phyloP scores from a whole-genome alignment of 1,140 invertebrate species.

The Tetramorium alpestre region DNA sequence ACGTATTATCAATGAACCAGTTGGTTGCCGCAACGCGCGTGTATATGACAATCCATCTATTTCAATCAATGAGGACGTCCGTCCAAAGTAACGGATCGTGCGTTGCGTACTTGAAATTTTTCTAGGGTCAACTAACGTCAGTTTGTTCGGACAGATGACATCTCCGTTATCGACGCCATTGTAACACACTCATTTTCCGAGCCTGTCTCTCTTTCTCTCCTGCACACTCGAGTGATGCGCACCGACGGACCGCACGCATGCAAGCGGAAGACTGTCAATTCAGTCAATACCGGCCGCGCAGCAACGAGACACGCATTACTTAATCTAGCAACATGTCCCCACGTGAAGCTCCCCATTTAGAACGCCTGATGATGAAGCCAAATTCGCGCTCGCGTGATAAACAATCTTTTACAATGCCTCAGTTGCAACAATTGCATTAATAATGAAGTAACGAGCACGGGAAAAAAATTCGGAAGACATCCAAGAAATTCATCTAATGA shows the following conservation, averaged over 20 bases:
- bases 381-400: conserved; percentile 14
- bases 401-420: background rate
- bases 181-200: conserved; percentile 56
- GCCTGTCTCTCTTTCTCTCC: background rate
- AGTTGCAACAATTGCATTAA: background rate
- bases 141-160: conserved; percentile 51
- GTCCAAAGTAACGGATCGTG: conserved; percentile 44
- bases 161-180: conserved; percentile 55
- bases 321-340: conserved; percentile 47
- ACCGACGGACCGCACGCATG: conserved; percentile 31
- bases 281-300: conserved; percentile 43
- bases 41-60: conserved; percentile 45
- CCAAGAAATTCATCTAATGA: background rate
- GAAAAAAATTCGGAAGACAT: background rate
- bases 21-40: background rate
- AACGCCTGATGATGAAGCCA: background rate
- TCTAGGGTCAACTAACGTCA: conserved; percentile 56
- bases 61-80: conserved; percentile 49
- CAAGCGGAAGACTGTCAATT: conserved; percentile 61
- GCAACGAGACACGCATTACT: conserved; percentile 54
- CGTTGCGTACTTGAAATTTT: conserved; percentile 54
- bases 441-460: background rate
- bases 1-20: conserved; percentile 55
- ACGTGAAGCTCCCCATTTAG: conserved; percentile 28
- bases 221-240: conserved; percentile 1